phyloP scores from a whole-genome alignment of 1,140 invertebrate genomes.

The Drosophila virilis region DNA sequence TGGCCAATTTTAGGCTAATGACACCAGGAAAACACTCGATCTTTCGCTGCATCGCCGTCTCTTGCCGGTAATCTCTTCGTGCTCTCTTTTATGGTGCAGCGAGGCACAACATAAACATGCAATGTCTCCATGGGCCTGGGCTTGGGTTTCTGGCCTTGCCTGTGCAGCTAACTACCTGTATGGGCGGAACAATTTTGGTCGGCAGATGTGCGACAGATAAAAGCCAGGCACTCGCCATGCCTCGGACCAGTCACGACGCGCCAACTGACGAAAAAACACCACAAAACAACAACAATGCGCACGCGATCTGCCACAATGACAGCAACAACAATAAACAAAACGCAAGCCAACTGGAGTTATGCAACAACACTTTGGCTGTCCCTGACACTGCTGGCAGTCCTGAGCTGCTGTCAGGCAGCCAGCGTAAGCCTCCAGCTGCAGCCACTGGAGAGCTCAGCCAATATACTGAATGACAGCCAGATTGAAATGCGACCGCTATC shows the following conservation, averaged over 20 bases:
- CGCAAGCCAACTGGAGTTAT: slow-evolving; percentile 52
- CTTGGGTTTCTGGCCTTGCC: slow-evolving; percentile 25
- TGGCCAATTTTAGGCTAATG: slow-evolving; percentile 73
- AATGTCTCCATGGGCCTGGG: slow-evolving; percentile 20
- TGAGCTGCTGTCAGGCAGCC: slow-evolving; percentile 34
- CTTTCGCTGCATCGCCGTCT: slow-evolving; percentile 12
- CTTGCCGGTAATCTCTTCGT: slow-evolving; percentile 11
- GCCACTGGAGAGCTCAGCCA: not conserved
- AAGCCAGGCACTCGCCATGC: slow-evolving; percentile 38
- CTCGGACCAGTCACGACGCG: slow-evolving; percentile 56
- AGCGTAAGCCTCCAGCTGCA: slow-evolving; percentile 40
- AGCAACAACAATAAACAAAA: slow-evolving; percentile 21
- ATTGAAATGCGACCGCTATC: slow-evolving; percentile 65
- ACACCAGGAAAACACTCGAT: slow-evolving; percentile 78
- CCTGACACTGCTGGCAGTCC: slow-evolving; percentile 7
- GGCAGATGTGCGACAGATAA: slow-evolving; percentile 57
- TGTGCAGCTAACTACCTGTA: slow-evolving; percentile 57
- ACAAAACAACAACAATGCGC: slow-evolving; percentile 57
- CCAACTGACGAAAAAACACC: slow-evolving; percentile 41
- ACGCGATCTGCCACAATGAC: slow-evolving; percentile 56
- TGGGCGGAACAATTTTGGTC: slow-evolving; percentile 50
- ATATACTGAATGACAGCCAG: slow-evolving; percentile 15
- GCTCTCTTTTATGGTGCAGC: slow-evolving; percentile 61
- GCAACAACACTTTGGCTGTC: slow-evolving; percentile 19
- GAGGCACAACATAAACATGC: slow-evolving; percentile 55